Conservation (phyloP, 2,888 invertebrate genomes). For the Celastrina argiolus region DNA sequence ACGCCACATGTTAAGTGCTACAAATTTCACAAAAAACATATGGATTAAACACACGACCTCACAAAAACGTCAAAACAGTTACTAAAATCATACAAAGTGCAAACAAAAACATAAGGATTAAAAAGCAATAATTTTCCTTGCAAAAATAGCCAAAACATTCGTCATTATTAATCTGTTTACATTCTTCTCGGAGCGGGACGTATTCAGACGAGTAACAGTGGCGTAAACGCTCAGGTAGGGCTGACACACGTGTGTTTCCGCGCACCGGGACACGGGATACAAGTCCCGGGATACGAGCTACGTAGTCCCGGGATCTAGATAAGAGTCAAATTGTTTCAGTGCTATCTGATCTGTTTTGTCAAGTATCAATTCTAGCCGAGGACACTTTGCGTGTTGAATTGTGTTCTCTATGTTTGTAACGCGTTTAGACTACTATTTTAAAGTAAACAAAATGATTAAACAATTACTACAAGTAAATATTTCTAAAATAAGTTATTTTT, state of each 20-base stretch:
- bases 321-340: conserved; percentile 68
- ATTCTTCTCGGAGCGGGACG: conserved; percentile 19
- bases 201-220: conserved; percentile 30
- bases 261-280: background rate
- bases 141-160: background rate
- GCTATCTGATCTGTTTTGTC: conserved; percentile 56
- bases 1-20: no score
- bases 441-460: no score
- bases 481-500: no score
- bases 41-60: no score
- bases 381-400: background rate
- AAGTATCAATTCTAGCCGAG: background rate
- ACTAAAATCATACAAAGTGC: no score
- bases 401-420: background rate
- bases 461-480: no score
- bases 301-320: conserved; percentile 60
- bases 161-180: conserved; percentile 20
- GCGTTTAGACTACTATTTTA: background rate
- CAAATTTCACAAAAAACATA: background rate
- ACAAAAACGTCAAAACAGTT: no score
- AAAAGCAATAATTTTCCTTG: background rate
- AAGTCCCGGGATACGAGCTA: background rate
- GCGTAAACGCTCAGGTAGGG: conserved; percentile 42
- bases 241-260: conserved; percentile 42
- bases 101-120: background rate